Evolutionary conservation across 2,888 invertebrate species (phyloP).

Genomic region (Lepas anatifera): DNA sequence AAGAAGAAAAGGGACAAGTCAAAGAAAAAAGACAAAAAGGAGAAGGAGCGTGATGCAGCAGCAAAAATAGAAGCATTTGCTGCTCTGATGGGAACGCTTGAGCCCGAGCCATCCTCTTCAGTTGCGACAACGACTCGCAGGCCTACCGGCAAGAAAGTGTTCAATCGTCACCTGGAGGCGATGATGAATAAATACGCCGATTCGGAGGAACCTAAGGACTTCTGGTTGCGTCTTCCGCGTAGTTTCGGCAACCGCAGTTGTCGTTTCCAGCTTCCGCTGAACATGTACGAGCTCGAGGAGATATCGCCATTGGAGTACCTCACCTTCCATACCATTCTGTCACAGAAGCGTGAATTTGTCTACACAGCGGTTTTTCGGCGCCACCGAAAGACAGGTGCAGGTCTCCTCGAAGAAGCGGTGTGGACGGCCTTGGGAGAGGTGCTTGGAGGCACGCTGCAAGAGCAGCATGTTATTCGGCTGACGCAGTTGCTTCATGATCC

Average conservation of each 20-base stretch:
- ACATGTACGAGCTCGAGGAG: background rate
- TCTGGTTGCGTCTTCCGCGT: conserved; percentile 16
- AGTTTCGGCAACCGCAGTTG: conserved; percentile 14
- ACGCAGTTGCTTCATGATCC: background rate
- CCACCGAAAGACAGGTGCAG: conserved; percentile 10
- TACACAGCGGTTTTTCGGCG: conserved; percentile 15
- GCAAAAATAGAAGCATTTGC: background rate
- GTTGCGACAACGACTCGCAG: background rate
- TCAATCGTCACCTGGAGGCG: background rate
- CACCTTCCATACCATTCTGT: background rate
- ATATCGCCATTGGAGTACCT: conserved; percentile 15
- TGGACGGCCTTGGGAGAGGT: conserved; percentile 13
- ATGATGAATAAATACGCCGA: background rate
- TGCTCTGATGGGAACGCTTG: background rate
- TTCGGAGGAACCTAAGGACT: conserved; percentile 1
- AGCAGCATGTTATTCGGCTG: background rate
- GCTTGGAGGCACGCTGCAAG: background rate
- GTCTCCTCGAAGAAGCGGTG: background rate
- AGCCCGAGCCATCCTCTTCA: no score
- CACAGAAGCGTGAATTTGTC: background rate
- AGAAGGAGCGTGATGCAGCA: no score
- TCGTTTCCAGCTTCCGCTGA: conserved; percentile 16
- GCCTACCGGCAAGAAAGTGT: background rate
- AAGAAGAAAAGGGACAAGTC: background rate
- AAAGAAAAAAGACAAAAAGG: background rate